Conservation (phyloP, 2,888 invertebrate genomes). For the Boloria euphrosyne region DNA sequence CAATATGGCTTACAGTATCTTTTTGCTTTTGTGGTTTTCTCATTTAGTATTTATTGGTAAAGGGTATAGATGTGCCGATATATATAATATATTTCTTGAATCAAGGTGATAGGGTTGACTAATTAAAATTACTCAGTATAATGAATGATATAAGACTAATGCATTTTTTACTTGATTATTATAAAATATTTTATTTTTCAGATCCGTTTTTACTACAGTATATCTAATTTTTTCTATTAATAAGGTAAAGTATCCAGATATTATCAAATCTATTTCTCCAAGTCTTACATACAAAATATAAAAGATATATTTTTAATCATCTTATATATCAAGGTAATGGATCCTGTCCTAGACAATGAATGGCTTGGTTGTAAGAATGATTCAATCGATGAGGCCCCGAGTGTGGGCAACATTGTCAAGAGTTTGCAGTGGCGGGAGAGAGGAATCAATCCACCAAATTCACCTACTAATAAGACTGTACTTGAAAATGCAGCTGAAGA, state of each 20-base stretch:
- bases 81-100: neutral
- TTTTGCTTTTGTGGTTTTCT: conserved; percentile 13
- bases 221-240: conserved; percentile 32
- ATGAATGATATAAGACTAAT: neutral
- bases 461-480: conserved; percentile 73
- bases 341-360: conserved; percentile 70
- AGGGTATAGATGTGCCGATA: conserved; percentile 3
- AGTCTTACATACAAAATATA: neutral
- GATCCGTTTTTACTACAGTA: conserved; percentile 28
- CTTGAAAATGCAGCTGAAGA: conserved; percentile 85
- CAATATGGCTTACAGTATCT: conserved; percentile 66
- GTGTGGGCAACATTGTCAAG: conserved; percentile 65
- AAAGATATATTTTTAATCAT: neutral
- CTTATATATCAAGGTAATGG: conserved; percentile 56
- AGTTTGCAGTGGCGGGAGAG: conserved; percentile 77
- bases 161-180: neutral
- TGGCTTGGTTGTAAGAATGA: conserved; percentile 73
- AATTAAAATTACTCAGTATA: neutral
- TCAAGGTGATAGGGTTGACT: neutral
- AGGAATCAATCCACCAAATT: conserved; percentile 66
- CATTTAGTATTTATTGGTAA: conserved; percentile 1
- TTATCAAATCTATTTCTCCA: neutral
- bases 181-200: conserved; percentile 30
- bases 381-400: conserved; percentile 61
- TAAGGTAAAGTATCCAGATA: conserved; percentile 31